Conservation (phyloP, 2,888 invertebrate genomes). For the Melanophora roralis region DNA sequence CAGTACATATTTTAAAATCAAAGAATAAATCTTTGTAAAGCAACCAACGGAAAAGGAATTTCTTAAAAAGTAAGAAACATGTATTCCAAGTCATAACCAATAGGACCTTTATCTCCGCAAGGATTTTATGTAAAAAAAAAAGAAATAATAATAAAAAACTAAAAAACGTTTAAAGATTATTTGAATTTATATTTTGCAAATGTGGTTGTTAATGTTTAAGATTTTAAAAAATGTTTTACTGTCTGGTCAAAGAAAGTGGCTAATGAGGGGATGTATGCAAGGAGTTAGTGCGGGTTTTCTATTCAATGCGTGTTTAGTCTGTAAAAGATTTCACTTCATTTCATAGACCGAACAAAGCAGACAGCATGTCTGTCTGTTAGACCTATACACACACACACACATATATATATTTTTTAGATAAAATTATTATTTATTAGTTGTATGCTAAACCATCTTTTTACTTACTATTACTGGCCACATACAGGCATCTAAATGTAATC, state of each 20-base stretch:
- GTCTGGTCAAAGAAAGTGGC: constrained; percentile 12
- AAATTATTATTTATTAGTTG: constrained; percentile 41
- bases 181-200: background rate
- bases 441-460: constrained; percentile 22
- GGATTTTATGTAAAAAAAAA: background rate
- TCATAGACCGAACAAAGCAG: background rate
- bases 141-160: background rate
- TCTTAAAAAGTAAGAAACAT: constrained; percentile 47
- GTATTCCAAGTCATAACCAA: constrained; percentile 49
- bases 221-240: background rate
- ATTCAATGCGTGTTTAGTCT: constrained; percentile 19
- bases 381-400: no score
- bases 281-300: constrained; percentile 3
- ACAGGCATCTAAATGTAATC: background rate
- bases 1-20: background rate
- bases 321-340: constrained; percentile 29
- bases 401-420: background rate
- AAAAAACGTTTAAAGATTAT: background rate
- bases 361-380: background rate
- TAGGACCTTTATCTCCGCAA: constrained; percentile 8
- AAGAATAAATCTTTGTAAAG: no score
- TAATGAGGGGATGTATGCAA: background rate
- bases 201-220: background rate
- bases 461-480: constrained; percentile 25
- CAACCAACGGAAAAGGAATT: constrained; percentile 43